Conservation (phyloP, 2,113 vertebrate species). For the human (Homo sapiens) region GRCh38 chr17:51078501-51079000, state of each 20-base stretch:
- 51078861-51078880: slow-evolving; percentile 1
- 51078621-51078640: slow-evolving; percentile 45
- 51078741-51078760: slow-evolving; percentile 38
- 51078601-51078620: neutral
- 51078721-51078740: slow-evolving; percentile 43
- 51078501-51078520: neutral
- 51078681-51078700: slow-evolving; percentile 14
- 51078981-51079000: neutral
- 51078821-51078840: neutral
- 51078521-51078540: neutral
- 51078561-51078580: neutral
- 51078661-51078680: neutral
- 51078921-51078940: slow-evolving; percentile 27
- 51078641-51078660: slow-evolving; percentile 27
- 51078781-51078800: slow-evolving; percentile 49
- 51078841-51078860: no score
- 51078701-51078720: slow-evolving; percentile 22
- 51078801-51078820: slow-evolving; percentile 23
- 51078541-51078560: neutral
- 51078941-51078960: neutral
- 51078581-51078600: neutral
- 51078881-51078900: slow-evolving; percentile 30
- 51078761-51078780: neutral
- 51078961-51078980: neutral
- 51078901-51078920: slow-evolving; percentile 37